Percentiles rank a stretch among this genome's conserved stretches.
phyloP scores from a whole-genome alignment of 1,140 invertebrate species.

The Heliconius melpomene region DNA sequence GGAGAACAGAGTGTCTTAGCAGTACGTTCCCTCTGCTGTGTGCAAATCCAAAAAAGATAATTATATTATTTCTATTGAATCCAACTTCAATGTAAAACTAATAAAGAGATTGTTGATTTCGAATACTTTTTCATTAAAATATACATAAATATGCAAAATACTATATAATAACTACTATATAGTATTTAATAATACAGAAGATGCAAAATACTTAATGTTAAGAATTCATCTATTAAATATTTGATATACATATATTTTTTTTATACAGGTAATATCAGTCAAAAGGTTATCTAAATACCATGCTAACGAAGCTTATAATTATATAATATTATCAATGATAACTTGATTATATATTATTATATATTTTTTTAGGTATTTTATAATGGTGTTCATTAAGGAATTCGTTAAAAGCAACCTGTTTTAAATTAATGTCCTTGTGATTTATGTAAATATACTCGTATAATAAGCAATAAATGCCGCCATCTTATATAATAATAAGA shows the following conservation, averaged over 20 bases:
- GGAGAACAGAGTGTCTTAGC: too few relatives aligned
- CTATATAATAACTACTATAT: too few relatives aligned
- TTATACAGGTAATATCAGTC: too few relatives aligned
- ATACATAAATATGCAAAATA: too few relatives aligned
- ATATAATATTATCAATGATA: background rate
- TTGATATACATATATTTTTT: too few relatives aligned
- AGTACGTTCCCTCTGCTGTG: too few relatives aligned
- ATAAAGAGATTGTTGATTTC: too few relatives aligned
- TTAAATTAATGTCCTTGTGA: background rate
- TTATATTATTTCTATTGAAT: background rate
- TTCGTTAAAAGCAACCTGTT: background rate
- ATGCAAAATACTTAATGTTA: background rate
- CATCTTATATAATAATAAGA: background rate
- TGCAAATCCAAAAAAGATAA: too few relatives aligned
- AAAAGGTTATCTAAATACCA: too few relatives aligned
- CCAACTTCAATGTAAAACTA: background rate
- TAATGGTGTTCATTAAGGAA: background rate
- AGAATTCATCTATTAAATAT: too few relatives aligned
- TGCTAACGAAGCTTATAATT: background rate
- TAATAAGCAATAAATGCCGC: background rate
- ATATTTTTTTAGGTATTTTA: background rate
- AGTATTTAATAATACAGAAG: too few relatives aligned
- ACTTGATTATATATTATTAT: background rate
- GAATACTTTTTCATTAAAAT: too few relatives aligned
- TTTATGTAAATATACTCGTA: background rate